Evolutionary conservation across 2,888 invertebrate species (phyloP).

Genomic region (Xiphydria camelus): DNA sequence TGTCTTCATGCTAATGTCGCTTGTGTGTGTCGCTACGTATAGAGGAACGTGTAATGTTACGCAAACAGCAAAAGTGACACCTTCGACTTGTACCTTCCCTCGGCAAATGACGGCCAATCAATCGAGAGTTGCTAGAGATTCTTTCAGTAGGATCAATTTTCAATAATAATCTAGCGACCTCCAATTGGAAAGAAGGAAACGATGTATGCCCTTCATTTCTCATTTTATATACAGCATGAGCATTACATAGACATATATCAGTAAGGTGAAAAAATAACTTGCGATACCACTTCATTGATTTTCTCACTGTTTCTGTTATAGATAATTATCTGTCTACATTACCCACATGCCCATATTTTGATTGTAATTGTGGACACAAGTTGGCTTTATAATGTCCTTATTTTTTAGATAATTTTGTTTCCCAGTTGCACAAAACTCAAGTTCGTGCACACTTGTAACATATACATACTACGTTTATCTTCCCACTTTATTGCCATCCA

Average conservation of each 20-base stretch:
- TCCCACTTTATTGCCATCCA: conserved; percentile 18
- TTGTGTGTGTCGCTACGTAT: conserved; percentile 10
- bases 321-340: conserved; percentile 17
- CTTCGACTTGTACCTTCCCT: conserved; percentile 11
- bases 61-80: conserved; percentile 11
- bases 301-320: conserved; percentile 18
- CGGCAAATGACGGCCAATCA: conserved; percentile 13
- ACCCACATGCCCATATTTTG: conserved; percentile 20
- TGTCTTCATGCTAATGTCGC: conserved; percentile 10
- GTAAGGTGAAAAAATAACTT: conserved; percentile 19
- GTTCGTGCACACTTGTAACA: conserved; percentile 20
- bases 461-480: conserved; percentile 14
- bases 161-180: conserved; percentile 1
- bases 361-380: conserved; percentile 15
- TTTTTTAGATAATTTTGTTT: conserved; percentile 17
- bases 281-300: conserved; percentile 23
- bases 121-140: conserved; percentile 4
- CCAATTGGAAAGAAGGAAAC: conserved; percentile 5
- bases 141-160: conserved; percentile 1
- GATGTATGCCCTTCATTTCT: conserved; percentile 1
- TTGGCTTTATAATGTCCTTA: conserved; percentile 19
- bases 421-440: conserved; percentile 17
- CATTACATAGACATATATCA: conserved; percentile 16
- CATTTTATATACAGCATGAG: conserved; percentile 13
- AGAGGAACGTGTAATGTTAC: conserved; percentile 9